phyloP scores from a whole-genome alignment of 2,797 vertebrate genomes.

The Malurus splendens region DNA sequence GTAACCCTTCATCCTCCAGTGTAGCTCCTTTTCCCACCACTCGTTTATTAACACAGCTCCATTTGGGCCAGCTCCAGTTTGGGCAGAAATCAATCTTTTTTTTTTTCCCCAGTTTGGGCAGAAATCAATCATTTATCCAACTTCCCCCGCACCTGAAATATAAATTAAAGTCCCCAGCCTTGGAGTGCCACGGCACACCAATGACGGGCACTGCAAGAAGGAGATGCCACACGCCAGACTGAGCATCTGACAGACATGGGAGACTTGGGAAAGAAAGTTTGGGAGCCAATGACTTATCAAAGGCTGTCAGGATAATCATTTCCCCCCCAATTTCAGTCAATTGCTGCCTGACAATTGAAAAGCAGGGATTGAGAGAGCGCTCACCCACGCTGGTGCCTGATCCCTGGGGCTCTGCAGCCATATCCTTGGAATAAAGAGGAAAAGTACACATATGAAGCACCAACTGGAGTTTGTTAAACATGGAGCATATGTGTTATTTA shows the following conservation, averaged over 20 bases:
- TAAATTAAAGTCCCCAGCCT: background rate
- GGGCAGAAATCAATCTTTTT: background rate
- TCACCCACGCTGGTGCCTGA: constrained; percentile 36
- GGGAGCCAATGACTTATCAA: constrained; percentile 42
- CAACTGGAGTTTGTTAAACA: constrained; percentile 40
- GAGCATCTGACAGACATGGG: constrained; percentile 3
- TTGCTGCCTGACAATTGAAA: constrained; percentile 47
- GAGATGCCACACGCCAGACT: background rate
- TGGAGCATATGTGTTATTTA: constrained; percentile 16
- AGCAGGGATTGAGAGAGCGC: constrained; percentile 20
- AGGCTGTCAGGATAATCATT: constrained; percentile 50
- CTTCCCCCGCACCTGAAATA: background rate
- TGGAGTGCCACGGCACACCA: background rate
- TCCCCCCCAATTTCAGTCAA: constrained; percentile 28
- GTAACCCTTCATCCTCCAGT: fast-evolving
- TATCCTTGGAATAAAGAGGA: background rate
- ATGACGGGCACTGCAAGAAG: background rate
- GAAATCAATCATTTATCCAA: background rate
- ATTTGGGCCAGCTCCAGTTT: background rate
- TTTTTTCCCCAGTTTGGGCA: background rate
- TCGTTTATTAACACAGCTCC: background rate
- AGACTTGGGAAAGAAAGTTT: constrained; percentile 13
- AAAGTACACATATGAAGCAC: constrained; percentile 19
- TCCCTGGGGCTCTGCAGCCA: constrained; percentile 33
- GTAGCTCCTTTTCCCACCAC: background rate